Base-by-base conservation (phyloP, 2,888 invertebrate species). In the Dermolepida albohirtum region DNA sequence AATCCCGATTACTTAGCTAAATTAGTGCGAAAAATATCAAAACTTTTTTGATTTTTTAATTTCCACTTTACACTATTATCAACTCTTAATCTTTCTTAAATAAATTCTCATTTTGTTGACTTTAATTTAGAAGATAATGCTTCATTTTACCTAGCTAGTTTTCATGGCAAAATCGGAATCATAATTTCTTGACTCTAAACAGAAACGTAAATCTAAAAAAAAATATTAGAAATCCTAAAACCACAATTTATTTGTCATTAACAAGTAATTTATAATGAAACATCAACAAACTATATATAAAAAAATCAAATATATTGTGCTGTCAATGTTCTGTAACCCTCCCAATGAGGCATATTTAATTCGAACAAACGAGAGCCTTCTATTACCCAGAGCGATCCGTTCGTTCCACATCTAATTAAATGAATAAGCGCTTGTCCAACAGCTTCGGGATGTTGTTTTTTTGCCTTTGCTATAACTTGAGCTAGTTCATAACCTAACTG, bases 341-440 rank as follows among this genome's bases (percentile, higher is more conserved):
- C 70, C 76, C 77, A 78, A 17, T 74, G 63, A 0, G 78, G 77
- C 8, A 79, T 69, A 12, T 76, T 70, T 7, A 78, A 63, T 27
- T 70, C 59, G 43, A 76, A 79, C n/a, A 81, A 69, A 63, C 77
- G 73, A 1, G 78, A 77, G 5, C 77, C 79, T 64, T 83, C 81
- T n/a, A 81, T 74, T 8, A 81, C 73, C 82, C 82, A 84, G 4
- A 82, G 76, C 0, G 78, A 77, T 7, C 80, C 82, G 22, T 77
- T 74, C 5, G 73, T 66, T 2, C 75, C 83, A 64, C 77, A 78
- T 64, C 76, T 76, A 11, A 82, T 68, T 14, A 82, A 67, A 41
- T 82, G 79, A 1, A 79, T 67, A 1, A 79, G 76, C 0, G 81
- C 80, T 39, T 75, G 73, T 0, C 78, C 83, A 11, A 79, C 78